Evolutionary conservation across 2,888 invertebrate genomes (phyloP), one percentile per base, ranked within the genome.

Genomic region (Salpingus planirostris): DNA sequence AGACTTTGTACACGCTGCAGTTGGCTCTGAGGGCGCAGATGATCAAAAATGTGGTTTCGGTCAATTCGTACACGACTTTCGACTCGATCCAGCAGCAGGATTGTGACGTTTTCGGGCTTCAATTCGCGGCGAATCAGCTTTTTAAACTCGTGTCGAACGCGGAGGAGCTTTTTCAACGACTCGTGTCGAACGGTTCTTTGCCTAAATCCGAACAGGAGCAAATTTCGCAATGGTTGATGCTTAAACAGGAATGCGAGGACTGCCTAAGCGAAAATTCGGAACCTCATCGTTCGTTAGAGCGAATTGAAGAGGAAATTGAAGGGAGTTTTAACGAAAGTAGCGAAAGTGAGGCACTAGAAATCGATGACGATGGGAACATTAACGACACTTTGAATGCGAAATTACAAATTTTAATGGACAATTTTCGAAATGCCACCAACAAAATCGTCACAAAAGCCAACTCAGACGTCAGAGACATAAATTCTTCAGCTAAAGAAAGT

Each of bases 161-260:
- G 2, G 88, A 88, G 57, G 82, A 83, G 12, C 63, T 89, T n/a
- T 84, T 84, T 62, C 77, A 80, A 62, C 82, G 75, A 60, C 70
- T 88, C 24, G 69, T 85, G 27, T 71, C 74, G 10, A 80, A 76
- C 22, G 80, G 80, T 50, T 70, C 74, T n/a, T 58, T 88, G 32
- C 73, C 78, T 7, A 79, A 80, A 31, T 66, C 73, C 37, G 84
- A 86, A 55, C 73, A 80, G 43, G 82, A 81, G 52, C 84, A 84
- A 63, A 78, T 80, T 25, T 75, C 83, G 54, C 81, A 85, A 46
- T 89, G 89, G 89, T 65, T 89, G 11, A 85, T 82, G 50, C 66
- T 87, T 39, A 88, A 88, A 55, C 86, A 87, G 46, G 89, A 89
- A 62, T 88, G 86, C 62, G 86, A 88, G 60, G 87, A 88, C 55